Evolutionary conservation across 2,888 invertebrate species (phyloP).

Genomic region (Therioaphis trifolii): DNA sequence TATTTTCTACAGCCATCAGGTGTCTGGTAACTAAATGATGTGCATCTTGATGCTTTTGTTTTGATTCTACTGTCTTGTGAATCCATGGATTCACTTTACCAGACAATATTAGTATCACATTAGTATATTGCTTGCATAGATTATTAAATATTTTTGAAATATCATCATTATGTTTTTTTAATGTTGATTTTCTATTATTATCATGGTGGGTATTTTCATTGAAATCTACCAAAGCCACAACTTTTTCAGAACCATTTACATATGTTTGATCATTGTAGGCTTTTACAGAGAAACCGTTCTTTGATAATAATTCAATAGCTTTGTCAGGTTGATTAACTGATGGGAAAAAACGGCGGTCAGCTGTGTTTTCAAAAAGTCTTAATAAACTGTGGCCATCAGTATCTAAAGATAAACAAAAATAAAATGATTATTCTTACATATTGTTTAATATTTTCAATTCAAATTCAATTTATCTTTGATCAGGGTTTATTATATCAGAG

Average conservation of each 20-base stretch:
- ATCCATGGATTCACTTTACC: conserved; percentile 73
- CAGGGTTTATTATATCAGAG: too few relatives aligned
- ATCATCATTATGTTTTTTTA: conserved; percentile 73
- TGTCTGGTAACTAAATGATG: conserved; percentile 64
- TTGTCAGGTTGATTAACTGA: conserved; percentile 60
- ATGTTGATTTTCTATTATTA: conserved; percentile 29
- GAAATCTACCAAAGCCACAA: conserved; percentile 53
- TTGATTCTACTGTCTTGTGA: conserved; percentile 65
- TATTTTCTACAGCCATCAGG: conserved; percentile 18
- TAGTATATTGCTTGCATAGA: conserved; percentile 70
- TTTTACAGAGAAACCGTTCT: conserved; percentile 66
- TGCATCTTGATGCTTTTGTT: too few relatives aligned
- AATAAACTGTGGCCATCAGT: conserved; percentile 37
- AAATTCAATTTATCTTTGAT: too few relatives aligned
- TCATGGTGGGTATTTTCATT: conserved; percentile 64
- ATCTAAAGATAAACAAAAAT: conserved; percentile 28
- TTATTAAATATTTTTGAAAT: conserved; percentile 73
- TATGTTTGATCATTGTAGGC: conserved; percentile 59
- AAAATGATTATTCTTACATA: too few relatives aligned
- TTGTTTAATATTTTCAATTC: too few relatives aligned
- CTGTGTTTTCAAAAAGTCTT: conserved; percentile 25
- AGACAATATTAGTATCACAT: conserved; percentile 74
- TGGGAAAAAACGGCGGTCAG: conserved; percentile 38
- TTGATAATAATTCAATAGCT: conserved; percentile 65
- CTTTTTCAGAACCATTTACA: conserved; percentile 2